These are phyloP conservation scores for Leptopterna dolabrata DNA, from an alignment of 2,888 invertebrate genomes.

Conservation along the genomic window DNA sequence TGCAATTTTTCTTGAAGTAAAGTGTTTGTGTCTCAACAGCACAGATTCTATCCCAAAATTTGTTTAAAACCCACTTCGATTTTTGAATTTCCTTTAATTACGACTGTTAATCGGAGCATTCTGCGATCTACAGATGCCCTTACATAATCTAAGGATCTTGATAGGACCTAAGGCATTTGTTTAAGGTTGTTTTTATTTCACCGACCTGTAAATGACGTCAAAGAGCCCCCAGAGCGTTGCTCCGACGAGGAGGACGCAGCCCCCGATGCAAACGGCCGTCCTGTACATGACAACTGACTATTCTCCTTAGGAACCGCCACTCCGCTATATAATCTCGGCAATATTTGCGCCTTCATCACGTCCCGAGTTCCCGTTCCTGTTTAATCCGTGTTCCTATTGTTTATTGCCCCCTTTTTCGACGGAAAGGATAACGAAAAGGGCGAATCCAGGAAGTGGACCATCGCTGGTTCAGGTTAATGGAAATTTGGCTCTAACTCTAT, in stretches of 20 bases:
- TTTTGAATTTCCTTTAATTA: too few relatives aligned
- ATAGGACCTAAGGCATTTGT: too few relatives aligned
- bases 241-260: conserved; percentile 34
- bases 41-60: too few relatives aligned
- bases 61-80: too few relatives aligned
- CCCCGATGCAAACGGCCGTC: conserved; percentile 17
- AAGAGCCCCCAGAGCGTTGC: conserved; percentile 44
- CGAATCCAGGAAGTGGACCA: background rate
- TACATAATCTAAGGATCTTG: too few relatives aligned
- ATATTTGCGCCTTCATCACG: conserved; percentile 50
- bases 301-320: background rate
- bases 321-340: conserved; percentile 33
- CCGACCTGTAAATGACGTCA: conserved; percentile 38
- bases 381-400: conserved; percentile 37
- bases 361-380: conserved; percentile 11
- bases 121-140: too few relatives aligned
- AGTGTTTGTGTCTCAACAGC: too few relatives aligned
- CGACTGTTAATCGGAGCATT: too few relatives aligned
- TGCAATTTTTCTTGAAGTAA: too few relatives aligned
- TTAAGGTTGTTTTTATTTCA: background rate
- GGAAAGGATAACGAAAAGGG: background rate
- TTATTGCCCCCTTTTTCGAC: background rate
- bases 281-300: conserved; percentile 51
- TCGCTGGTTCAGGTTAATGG: background rate
- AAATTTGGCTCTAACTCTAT: too few relatives aligned